These are phyloP conservation scores for Phrynocephalus vlangalii DNA, from an alignment of 2,797 vertebrate genomes.

Conservation along the genomic window DNA sequence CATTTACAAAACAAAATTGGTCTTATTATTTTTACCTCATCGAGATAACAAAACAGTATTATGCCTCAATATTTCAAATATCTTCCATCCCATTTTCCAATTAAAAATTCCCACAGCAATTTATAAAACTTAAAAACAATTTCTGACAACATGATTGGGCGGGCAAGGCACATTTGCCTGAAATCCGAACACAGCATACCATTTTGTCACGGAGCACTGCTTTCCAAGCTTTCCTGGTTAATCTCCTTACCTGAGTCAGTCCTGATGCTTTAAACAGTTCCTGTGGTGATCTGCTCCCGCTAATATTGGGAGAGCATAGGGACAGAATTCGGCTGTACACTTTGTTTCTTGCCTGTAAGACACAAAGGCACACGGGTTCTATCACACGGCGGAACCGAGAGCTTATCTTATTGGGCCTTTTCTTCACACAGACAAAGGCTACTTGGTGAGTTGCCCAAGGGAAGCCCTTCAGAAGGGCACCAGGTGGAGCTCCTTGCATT, in stretches of 20 bases:
- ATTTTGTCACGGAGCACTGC: neutral
- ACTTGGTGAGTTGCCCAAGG: too few species aligned
- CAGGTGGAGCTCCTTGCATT: neutral
- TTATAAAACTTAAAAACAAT: too few species aligned
- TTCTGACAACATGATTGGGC: neutral
- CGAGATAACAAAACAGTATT: neutral
- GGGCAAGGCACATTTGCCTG: neutral
- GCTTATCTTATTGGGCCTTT: too few species aligned
- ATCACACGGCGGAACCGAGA: too few species aligned
- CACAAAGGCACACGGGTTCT: neutral
- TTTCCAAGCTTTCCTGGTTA: neutral
- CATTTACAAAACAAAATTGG: too few species aligned
- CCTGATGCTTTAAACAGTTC: conserved; percentile 94
- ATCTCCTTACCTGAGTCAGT: conserved; percentile 87
- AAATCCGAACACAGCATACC: neutral
- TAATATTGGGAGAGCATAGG: conserved; percentile 88
- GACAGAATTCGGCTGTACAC: conserved; percentile 92
- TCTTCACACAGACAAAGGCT: too few species aligned
- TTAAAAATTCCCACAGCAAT: neutral
- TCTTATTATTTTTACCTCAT: neutral
- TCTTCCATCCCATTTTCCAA: too few species aligned
- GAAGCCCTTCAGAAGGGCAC: too few species aligned
- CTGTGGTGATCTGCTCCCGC: conserved; percentile 92
- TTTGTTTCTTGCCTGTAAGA: conserved; percentile 89
- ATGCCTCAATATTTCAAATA: too few species aligned